phyloP scores from a whole-genome alignment of 2,888 invertebrate genomes.

The Stenurella melanura region DNA sequence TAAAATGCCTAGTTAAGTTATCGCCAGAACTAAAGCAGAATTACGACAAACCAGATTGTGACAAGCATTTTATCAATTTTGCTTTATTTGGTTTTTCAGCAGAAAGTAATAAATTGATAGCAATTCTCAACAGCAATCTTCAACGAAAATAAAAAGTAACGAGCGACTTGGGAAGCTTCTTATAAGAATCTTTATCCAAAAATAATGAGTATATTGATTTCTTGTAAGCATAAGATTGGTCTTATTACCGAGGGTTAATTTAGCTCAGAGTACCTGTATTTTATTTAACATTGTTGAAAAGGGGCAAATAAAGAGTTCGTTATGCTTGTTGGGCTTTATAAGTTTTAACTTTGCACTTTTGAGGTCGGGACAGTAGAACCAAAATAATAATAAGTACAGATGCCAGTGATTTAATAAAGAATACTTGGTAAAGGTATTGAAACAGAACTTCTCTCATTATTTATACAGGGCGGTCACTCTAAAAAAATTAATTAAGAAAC shows the following conservation, averaged over 20 bases:
- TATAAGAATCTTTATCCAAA: constrained; percentile 47
- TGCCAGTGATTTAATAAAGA: too few relatives aligned
- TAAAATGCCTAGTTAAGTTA: neutral
- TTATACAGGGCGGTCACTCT: too few relatives aligned
- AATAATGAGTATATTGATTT: constrained; percentile 52
- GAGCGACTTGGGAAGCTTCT: constrained; percentile 44
- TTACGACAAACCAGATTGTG: constrained; percentile 11
- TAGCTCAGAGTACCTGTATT: neutral
- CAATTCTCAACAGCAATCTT: constrained; percentile 47
- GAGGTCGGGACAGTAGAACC: neutral
- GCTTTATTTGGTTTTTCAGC: constrained; percentile 36
- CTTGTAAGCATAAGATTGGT: constrained; percentile 24
- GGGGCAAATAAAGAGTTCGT: neutral
- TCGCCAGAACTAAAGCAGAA: constrained; percentile 4
- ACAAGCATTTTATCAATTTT: constrained; percentile 31
- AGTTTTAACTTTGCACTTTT: neutral
- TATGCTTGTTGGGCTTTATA: neutral
- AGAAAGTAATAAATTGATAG: constrained; percentile 48
- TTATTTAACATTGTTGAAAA: constrained; percentile 1
- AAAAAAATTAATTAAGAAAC: too few relatives aligned
- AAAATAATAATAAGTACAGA: neutral
- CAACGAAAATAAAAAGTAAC: constrained; percentile 48
- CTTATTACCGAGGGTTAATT: constrained; percentile 13
- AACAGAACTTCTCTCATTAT: too few relatives aligned
- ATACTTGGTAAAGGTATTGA: too few relatives aligned